These are phyloP conservation scores for Stenotaenia linearis DNA, from an alignment of 2,888 invertebrate species.

Conservation along the genomic window DNA sequence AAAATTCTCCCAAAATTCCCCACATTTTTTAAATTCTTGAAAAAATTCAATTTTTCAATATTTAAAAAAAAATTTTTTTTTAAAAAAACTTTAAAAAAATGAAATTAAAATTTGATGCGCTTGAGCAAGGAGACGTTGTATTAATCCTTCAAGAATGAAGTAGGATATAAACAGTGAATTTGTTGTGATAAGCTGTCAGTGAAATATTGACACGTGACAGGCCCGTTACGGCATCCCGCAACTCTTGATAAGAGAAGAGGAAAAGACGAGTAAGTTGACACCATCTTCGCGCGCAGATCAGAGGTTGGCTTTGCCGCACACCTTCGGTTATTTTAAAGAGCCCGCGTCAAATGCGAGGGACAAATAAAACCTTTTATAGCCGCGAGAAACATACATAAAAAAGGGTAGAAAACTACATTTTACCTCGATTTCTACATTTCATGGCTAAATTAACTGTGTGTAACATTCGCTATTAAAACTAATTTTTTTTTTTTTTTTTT, in stretches of 20 bases:
- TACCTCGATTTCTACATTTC: background rate
- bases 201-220: constrained; percentile 10
- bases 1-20: background rate
- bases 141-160: background rate
- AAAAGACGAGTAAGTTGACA: constrained; percentile 1
- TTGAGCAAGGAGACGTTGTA: background rate
- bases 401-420: background rate
- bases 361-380: background rate
- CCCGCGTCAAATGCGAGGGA: background rate
- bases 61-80: background rate
- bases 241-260: background rate
- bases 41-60: background rate
- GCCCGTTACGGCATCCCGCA: background rate
- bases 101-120: background rate
- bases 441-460: constrained; percentile 2
- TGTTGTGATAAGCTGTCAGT: background rate
- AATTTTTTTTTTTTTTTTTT: background rate
- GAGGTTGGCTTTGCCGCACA: background rate
- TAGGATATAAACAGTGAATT: background rate
- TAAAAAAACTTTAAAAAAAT: background rate
- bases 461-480: background rate
- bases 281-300: background rate
- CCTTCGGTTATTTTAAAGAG: background rate
- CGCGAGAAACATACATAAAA: background rate
- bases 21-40: background rate